Evolutionary conservation across 2,113 vertebrate species (phyloP).

Genomic region (Ptychochromis oligacanthus): DNA sequence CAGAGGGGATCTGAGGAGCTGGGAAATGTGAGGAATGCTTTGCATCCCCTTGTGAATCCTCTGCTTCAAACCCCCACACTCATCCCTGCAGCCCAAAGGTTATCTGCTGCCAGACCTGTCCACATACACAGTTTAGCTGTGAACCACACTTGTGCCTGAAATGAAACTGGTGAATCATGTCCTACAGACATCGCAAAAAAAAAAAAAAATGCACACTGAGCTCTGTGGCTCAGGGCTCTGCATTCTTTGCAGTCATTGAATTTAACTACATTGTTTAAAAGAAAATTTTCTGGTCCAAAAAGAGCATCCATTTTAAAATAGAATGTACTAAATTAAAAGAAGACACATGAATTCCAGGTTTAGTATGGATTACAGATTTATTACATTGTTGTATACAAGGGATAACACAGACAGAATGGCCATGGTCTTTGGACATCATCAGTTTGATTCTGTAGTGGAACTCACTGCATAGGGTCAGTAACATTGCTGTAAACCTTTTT

Average conservation of each 20-base stretch:
- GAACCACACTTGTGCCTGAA: neutral
- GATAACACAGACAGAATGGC: neutral
- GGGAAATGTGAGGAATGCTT: slow-evolving; percentile 65
- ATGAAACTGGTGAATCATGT: neutral
- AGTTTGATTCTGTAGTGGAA: neutral
- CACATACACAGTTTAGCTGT: neutral
- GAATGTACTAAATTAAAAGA: neutral
- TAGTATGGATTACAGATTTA: neutral
- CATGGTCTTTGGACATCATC: neutral
- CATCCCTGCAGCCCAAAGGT: slow-evolving; percentile 18
- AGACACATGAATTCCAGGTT: neutral
- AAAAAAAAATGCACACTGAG: neutral
- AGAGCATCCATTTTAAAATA: no score
- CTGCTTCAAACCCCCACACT: slow-evolving; percentile 14
- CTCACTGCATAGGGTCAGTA: neutral
- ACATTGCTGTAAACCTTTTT: neutral
- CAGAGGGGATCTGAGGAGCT: slow-evolving; percentile 9
- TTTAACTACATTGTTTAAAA: neutral
- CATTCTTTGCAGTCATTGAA: neutral
- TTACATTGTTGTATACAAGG: neutral
- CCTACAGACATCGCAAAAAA: neutral
- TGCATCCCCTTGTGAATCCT: slow-evolving; percentile 48
- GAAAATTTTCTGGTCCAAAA: neutral
- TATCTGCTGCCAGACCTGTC: slow-evolving; percentile 14
- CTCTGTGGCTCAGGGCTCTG: neutral